Evolutionary conservation across 2,888 invertebrate genomes (phyloP).

Genomic region (Meandrusa payeni): DNA sequence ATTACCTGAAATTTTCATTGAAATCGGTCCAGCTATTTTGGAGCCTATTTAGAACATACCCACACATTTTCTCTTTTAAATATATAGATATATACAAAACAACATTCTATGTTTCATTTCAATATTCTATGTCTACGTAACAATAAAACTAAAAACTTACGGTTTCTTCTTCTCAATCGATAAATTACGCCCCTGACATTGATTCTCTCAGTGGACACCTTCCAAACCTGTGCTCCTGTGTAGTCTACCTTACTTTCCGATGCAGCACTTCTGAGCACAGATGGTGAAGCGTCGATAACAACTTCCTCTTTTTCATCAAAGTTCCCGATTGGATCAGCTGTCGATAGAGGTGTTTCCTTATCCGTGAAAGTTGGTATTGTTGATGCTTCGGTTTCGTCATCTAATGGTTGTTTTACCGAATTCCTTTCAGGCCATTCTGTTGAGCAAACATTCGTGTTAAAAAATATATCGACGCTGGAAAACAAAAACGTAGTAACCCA

Average conservation of each 20-base stretch:
- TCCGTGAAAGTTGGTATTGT: conserved; percentile 29
- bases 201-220: conserved; percentile 79
- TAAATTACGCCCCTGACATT: conserved; percentile 54
- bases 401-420: conserved; percentile 59
- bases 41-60: too few species aligned
- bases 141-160: conserved; percentile 57
- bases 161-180: conserved; percentile 57
- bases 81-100: too few species aligned
- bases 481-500: too few species aligned
- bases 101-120: too few species aligned
- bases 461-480: too few species aligned
- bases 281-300: conserved; percentile 22
- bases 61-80: too few species aligned
- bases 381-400: conserved; percentile 32
- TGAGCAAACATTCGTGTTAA: conserved; percentile 28
- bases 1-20: too few species aligned
- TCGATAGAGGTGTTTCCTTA: conserved; percentile 8
- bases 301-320: conserved; percentile 29
- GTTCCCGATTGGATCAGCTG: conserved; percentile 24
- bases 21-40: too few species aligned
- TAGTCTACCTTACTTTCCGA: conserved; percentile 79
- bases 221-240: conserved; percentile 89
- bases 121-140: too few species aligned
- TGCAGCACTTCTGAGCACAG: conserved; percentile 35
- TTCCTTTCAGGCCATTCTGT: conserved; percentile 61